These are phyloP conservation scores for Eilema depressum DNA, from an alignment of 2,888 invertebrate species.

Conservation along the genomic window DNA sequence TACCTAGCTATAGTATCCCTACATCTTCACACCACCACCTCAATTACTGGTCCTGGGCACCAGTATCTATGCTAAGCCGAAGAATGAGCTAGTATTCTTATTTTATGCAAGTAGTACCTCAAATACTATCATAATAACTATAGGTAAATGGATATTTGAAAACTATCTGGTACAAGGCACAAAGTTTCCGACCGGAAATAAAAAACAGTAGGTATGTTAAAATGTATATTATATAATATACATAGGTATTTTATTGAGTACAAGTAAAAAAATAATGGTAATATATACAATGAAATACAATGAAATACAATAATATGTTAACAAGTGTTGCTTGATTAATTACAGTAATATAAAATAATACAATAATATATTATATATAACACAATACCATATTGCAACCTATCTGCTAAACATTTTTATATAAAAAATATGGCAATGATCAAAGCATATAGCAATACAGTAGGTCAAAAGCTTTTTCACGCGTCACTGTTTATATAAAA, in stretches of 20 bases:
- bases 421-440: background rate
- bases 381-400: too few relatives aligned
- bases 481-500: background rate
- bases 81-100: background rate
- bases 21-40: too few relatives aligned
- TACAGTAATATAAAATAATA: background rate
- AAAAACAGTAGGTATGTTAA: background rate
- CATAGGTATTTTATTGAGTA: background rate
- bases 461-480: background rate
- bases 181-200: background rate
- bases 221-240: background rate
- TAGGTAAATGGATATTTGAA: background rate
- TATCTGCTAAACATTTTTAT: background rate
- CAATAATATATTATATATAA: background rate
- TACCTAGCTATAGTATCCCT: background rate
- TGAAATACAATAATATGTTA: background rate
- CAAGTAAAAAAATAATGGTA: background rate
- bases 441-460: too few relatives aligned
- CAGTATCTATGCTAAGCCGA: background rate
- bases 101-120: background rate
- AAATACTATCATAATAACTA: background rate
- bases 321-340: background rate
- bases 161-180: too few relatives aligned
- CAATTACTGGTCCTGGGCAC: background rate
- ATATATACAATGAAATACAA: background rate